Evolutionary conservation across 2,113 vertebrate genomes (phyloP), one percentile per base, ranked within the genome.

Genomic region (Pycnonotus jocosus): DNA sequence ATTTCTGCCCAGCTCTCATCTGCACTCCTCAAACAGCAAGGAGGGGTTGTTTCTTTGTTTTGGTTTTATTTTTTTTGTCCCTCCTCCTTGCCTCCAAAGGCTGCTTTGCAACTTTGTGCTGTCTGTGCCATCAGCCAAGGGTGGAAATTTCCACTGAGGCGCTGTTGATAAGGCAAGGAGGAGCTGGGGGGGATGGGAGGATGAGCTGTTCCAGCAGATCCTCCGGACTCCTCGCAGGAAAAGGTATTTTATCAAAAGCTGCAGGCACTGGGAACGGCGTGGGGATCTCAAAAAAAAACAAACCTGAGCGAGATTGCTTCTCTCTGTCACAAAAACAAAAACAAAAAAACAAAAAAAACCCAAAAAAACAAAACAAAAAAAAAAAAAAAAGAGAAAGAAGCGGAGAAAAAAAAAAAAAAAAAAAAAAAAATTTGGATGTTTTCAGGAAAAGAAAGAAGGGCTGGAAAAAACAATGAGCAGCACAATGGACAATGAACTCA

Each of bases 121-220:
- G 56, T 95, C 95, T 92, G 86, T 89, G 88, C 92, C 95, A 94
- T 86, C 71, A 76, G 96, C 95, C 81, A 95, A 93, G 81, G 88
- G 96, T 98, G 98, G 98, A 98, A 98, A 98, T 98, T 98, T 98
- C 98, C 98, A 98, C 96, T 93, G 94, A 92, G 48, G 77, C 92
- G 92, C 93, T 95, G 95, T 92, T 95, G 97, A 97, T 97, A 97
- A 84, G 91, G 40, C 86, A 83, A 90, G 82, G 94, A 95, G 96
- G 17, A 27, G 72, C 16, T 5, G 30, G 45, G 92, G 92, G 81
- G 74, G 94, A 81, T 71, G 91, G 95, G 93, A 87, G 90, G 95
- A 84, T 95, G 92, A 93, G 95, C 86, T 94, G 90, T 88, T 90
- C 38, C 83, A 86, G 74, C 97, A 77, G 95, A 69, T 97, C 97